Conservation (phyloP, 23 tunicate species). For the Diplosoma virens region DNA sequence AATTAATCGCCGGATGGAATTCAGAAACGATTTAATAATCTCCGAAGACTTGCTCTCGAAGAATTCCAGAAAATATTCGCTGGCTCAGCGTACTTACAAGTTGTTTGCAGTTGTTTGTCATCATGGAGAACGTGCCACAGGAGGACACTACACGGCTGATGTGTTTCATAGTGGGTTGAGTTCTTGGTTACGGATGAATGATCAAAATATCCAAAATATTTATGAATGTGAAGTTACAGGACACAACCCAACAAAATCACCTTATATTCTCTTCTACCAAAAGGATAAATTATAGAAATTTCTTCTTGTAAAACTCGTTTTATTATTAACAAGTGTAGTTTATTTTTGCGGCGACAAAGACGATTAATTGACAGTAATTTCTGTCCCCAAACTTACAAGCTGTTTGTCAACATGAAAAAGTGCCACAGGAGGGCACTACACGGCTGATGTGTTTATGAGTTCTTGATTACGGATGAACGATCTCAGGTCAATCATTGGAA, state of each 20-base stretch:
- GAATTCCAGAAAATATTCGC: constrained; percentile 46
- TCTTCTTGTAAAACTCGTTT: no score
- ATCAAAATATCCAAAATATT: constrained; percentile 50
- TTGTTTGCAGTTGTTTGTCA: constrained; percentile 91
- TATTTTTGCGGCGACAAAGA: no score
- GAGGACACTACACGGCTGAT: constrained; percentile 87
- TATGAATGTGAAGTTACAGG: constrained; percentile 60
- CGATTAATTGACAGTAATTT: no score
- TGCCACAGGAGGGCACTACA: no score
- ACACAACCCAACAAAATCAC: constrained; percentile 56
- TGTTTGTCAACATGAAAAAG: no score
- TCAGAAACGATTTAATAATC: constrained; percentile 65
- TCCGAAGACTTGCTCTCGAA: constrained; percentile 68
- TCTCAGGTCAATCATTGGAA: no score
- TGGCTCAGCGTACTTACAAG: constrained; percentile 65
- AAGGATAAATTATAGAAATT: no score
- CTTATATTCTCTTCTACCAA: constrained; percentile 75
- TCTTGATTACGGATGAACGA: no score
- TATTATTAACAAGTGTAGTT: no score
- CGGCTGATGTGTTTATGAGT: no score
- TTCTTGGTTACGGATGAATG: constrained; percentile 92
- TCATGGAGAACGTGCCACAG: constrained; percentile 72
- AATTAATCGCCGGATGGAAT: constrained; percentile 64
- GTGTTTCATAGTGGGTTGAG: constrained; percentile 82
- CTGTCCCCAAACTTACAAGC: no score